Conservation (phyloP, 2,797 vertebrate genomes). For the Brachyrhaphis roseni region DNA sequence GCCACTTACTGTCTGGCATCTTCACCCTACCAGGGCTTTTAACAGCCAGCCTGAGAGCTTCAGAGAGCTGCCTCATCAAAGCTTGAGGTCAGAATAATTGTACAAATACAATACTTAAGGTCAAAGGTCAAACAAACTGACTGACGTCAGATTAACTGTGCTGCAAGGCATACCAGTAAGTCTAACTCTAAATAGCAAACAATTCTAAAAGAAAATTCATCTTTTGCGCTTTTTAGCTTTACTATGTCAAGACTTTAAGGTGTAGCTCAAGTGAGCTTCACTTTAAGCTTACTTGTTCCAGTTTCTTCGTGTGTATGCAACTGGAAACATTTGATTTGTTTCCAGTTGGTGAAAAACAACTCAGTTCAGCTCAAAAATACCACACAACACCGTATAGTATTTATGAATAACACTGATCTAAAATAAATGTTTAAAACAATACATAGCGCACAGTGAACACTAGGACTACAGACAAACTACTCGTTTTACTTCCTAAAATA, state of each 20-base stretch:
- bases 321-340: background rate
- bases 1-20: conserved; percentile 60
- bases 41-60: conserved; percentile 55
- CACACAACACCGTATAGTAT: background rate
- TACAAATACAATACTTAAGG: conserved; percentile 48
- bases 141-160: conserved; percentile 23
- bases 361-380: background rate
- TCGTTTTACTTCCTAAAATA: background rate
- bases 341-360: background rate
- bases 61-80: conserved; percentile 33
- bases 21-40: conserved; percentile 51
- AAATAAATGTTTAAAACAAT: background rate
- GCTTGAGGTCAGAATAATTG: conserved; percentile 42
- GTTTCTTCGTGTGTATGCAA: background rate
- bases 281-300: no score
- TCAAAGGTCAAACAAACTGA: conserved; percentile 43
- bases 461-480: background rate
- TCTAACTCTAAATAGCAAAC: background rate
- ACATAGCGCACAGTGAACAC: background rate
- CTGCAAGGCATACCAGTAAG: background rate
- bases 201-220: background rate
- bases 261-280: no score
- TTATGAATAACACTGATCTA: background rate
- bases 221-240: background rate
- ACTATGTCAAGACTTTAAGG: background rate